Evolutionary conservation across 2,113 vertebrate species (phyloP), one percentile per base, ranked within the genome.

Genomic region (Sebastes fasciatus): DNA sequence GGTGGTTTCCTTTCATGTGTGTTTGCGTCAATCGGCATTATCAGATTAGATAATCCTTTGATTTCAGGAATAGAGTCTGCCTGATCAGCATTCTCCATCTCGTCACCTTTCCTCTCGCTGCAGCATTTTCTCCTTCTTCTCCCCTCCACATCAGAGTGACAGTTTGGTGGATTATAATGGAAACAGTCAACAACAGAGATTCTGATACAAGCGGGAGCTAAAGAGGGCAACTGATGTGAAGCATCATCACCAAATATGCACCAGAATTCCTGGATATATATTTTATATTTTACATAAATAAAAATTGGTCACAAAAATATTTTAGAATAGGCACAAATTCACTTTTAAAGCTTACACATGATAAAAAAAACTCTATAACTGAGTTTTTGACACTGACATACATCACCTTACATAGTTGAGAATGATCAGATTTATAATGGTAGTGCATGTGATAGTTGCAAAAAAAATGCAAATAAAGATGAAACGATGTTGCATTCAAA

Each of bases 41-140:
- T 92, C 88, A 86, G 85, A 89, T 86, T 78, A 90, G 85, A 91
- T 87, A 82, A 84, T 80, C 89, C 87, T 89, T 81, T 84, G 86
- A 90, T 91, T 91, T 82, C 46, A 79, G 48, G 81, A 87, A 86
- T 17, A 71, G 60, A 66, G 55, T 58, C 82, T 85, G 89, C 79
- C 23, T 72, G 64, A 92, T 92, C 89, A 88, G 88, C 92, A 83
- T 83, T 75, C 61, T 83, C 74, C 79, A 79, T 89, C 75, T 82
- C 61, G 23, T 83, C 71, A 74, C 82, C 75, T 84, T 72, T 68
- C 74, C 73, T 78, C 46, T 64, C 45, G 21, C 17, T 63, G 2
- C 51, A 71, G 58, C 23, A 8, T 83, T 80, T 70, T 52, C 75
- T 79, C 48, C 58, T 8, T 75, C 48, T 83, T 75, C 48, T 83